These are phyloP conservation scores for Polyploca ridens DNA, from an alignment of 2,888 invertebrate species.

Conservation along the genomic window DNA sequence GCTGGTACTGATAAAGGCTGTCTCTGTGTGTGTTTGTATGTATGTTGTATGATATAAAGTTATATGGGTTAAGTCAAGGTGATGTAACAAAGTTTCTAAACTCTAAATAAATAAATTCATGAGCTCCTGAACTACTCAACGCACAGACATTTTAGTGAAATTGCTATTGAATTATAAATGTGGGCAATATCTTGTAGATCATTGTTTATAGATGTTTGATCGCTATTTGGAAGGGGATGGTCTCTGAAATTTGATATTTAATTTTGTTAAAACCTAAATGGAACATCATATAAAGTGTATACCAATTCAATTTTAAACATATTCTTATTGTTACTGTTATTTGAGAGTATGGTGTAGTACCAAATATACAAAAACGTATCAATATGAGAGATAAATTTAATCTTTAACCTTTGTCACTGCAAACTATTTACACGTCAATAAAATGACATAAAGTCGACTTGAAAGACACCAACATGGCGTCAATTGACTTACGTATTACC, in stretches of 20 bases:
- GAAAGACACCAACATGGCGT: neutral
- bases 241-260: neutral
- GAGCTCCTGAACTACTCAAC: conserved; percentile 13
- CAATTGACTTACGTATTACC: neutral
- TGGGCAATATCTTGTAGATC: neutral
- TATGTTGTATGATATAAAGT: neutral
- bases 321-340: no score
- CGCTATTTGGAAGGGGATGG: neutral
- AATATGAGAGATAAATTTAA: neutral
- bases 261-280: no score
- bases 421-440: neutral
- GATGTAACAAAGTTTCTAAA: neutral
- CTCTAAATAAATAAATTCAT: conserved; percentile 1
- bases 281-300: no score
- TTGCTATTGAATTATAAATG: conserved; percentile 18
- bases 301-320: no score
- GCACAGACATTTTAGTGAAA: conserved; percentile 25
- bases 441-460: neutral
- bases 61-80: neutral
- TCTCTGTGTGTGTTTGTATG: no score
- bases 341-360: no score
- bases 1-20: no score
- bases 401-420: neutral
- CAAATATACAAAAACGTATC: neutral
- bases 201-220: neutral